phyloP scores from a whole-genome alignment of 1,140 invertebrate genomes.

The Euborellia annulipes region DNA sequence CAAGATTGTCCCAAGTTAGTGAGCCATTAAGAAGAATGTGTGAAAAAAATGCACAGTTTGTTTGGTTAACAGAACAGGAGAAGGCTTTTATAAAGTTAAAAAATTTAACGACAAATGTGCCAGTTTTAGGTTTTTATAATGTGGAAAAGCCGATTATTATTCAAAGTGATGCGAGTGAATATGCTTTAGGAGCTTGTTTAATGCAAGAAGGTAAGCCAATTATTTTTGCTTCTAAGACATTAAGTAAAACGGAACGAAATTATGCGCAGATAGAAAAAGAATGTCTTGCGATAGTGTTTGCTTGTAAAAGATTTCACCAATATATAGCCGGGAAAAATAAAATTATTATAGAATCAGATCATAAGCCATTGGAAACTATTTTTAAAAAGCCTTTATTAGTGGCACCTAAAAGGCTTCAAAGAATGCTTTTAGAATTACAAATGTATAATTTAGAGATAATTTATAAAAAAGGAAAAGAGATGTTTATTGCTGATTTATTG shows the following conservation, averaged over 20 bases:
- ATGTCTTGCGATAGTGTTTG: conserved; percentile 15
- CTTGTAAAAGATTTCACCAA: conserved; percentile 15
- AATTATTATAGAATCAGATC: conserved; percentile 14
- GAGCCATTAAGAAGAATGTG: no score
- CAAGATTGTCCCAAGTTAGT: no score
- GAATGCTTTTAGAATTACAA: conserved; percentile 22
- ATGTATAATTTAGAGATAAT: conserved; percentile 23
- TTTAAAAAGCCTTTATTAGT: conserved; percentile 23
- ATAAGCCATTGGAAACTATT: conserved; percentile 20
- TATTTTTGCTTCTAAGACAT: conserved; percentile 20
- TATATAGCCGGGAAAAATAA: conserved; percentile 15
- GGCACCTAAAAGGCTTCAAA: conserved; percentile 24
- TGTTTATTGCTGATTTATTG: conserved; percentile 29
- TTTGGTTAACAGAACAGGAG: no score
- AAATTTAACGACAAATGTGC: no score
- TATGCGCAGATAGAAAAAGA: conserved; percentile 18
- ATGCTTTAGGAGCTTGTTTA: conserved; percentile 14
- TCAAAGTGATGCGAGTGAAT: conserved; percentile 8
- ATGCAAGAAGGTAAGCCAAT: conserved; percentile 20
- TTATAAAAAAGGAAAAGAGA: conserved; percentile 27
- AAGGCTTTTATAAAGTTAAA: no score
- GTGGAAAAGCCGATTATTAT: conserved; percentile 14
- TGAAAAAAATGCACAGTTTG: no score
- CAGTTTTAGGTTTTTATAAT: conserved; percentile 19
- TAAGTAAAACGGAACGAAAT: conserved; percentile 15